Evolutionary conservation across 2,797 vertebrate genomes (phyloP), one percentile per base, ranked within the genome.

Genomic region (Tapirus indicus): DNA sequence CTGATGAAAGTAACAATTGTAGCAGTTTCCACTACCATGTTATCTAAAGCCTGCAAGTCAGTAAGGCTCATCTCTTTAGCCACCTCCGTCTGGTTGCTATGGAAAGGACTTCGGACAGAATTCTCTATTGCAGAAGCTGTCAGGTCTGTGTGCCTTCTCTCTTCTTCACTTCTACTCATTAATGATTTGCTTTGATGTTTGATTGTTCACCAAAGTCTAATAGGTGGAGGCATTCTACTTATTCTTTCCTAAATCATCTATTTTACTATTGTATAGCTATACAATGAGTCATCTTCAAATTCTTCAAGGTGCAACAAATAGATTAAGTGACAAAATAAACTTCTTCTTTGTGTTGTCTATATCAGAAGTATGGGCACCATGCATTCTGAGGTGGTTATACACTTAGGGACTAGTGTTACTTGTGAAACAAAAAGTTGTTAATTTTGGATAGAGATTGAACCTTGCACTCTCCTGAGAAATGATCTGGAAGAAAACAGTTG

Each of bases 161-260:
- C 58, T 86, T 93, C 78, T 93, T 94, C 72, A 35, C 29, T 44
- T 88, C 8, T 68, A 38, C 27, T 88, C 54, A 83, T 96, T 86
- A 97, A 64, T 60, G n/a, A 77, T 77, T 91, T 96, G 49, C 92
- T 95, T 96, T 95, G 86, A 93, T 86, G 27, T 91, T 91, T 91
- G n/a, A 74, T 78, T 85, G 44, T 82, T 95, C 79, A 64, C 49
- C 54, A 62, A n/a, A 96, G 72, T 75, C 77, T 88, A 92, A 94
- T 97, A 96, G 89, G n/a, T 85, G 16, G 29, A 66, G 20, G 32
- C 60, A 77, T 32, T 90, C 35, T 74, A 87, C 18, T 56, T 83
- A 87, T 82, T 89, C 47, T 88, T 78, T 89, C 5, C 32, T 62
- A 92, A 74, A 72, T 60, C 21, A 79, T 79, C 25, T 68, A 4